Evolutionary conservation across 2,888 invertebrate genomes (phyloP), one percentile per base, ranked within the genome.

Genomic region (Autographa pulchrina): DNA sequence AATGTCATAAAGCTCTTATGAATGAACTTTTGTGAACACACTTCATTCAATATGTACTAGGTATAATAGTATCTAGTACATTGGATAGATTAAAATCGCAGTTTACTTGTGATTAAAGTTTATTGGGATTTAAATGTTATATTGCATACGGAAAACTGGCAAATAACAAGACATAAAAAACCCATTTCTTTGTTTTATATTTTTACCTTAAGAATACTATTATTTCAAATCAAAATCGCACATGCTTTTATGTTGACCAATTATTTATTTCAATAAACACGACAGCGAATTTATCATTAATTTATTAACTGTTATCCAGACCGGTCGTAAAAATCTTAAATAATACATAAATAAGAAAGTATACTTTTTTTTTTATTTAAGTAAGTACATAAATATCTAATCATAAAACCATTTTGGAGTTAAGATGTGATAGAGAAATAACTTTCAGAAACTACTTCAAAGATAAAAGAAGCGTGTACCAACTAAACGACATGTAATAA

Each of bases 1-100:
- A 84, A 76, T 84, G 71, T 66, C 74, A 79, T 68, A 61, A 32
- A 75, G 70, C 16, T 68, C 70, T 61, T 43, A 20, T 48, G 8
- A n/a, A 58, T 65, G 13, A 62, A 72, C 60, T 70, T 71, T 67
- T 67, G 11, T 56, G 54, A 20, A 56, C 20, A 25, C 54, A 25
- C 20, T 20, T 56, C 54, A 25, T 56, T 1, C 7, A 56, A 13
- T 25, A 56, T 56, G 54, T 25, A 56, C 54, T 6, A 11, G 25
- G 25, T 25, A 25, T 25, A 25, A 3, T 3, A 25, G 2, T 54
- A 52, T 20, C 54, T 20, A 56, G 13, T 56, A 18, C 54, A 13
- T 56, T 20, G 8, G 5, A 13, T 11, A 7, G 20, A 54, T 54
- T 56, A n/a, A 48, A 38, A 16, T 16, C 5, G 16, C 13, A 0